These are phyloP conservation scores for Polypedilum pembai DNA, from an alignment of 1,140 invertebrate genomes.

Conservation along the genomic window DNA sequence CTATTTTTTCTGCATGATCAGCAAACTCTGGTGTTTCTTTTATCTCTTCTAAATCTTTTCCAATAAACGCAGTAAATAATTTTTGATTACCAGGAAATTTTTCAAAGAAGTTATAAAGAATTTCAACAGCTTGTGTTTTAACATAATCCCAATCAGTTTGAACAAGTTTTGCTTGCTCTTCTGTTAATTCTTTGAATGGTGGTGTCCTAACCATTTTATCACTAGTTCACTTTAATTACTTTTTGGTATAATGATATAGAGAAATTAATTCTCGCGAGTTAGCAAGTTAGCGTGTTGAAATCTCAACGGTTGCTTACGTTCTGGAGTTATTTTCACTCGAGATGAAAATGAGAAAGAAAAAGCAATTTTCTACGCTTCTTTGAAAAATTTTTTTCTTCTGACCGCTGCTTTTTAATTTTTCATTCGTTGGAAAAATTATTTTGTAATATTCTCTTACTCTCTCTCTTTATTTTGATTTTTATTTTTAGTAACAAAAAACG, in stretches of 20 bases:
- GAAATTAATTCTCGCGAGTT: not conserved
- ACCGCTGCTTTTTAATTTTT: not conserved
- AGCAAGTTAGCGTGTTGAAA: not conserved
- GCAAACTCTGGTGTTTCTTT: not conserved
- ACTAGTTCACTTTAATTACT: not conserved
- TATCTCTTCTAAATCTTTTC: not conserved
- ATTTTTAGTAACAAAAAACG: conserved; percentile 14
- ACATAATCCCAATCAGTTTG: conserved; percentile 1
- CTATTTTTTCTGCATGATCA: not conserved
- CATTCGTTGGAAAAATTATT: not conserved
- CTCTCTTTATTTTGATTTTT: not conserved
- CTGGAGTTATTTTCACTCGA: not conserved
- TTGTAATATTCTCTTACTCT: not conserved
- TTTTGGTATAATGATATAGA: too few species aligned
- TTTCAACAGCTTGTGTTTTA: not conserved
- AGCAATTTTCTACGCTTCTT: not conserved
- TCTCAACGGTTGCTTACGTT: not conserved
- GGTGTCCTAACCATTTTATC: not conserved
- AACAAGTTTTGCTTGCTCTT: not conserved
- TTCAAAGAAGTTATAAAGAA: not conserved
- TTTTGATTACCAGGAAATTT: not conserved
- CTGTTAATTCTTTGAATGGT: not conserved
- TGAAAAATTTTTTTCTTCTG: not conserved
- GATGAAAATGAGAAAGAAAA: not conserved
- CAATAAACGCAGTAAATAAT: not conserved